These are phyloP conservation scores for Ctenoplectra terminalis DNA, from an alignment of 1,140 invertebrate species.

Conservation along the genomic window DNA sequence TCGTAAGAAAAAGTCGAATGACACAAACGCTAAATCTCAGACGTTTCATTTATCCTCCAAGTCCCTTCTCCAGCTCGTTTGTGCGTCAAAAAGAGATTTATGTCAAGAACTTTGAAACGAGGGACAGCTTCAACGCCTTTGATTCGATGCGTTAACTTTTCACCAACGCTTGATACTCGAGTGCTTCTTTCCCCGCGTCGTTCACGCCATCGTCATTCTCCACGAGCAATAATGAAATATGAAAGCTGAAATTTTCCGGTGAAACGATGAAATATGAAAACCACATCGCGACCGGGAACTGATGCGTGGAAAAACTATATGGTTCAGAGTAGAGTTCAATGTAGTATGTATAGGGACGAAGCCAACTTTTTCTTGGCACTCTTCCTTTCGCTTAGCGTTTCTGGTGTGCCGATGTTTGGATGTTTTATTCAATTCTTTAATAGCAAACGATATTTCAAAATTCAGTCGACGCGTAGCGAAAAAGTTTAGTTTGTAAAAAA, in stretches of 20 bases:
- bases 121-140: neutral
- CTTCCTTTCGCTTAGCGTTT: neutral
- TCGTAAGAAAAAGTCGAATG: neutral
- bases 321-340: neutral
- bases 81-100: slow-evolving; percentile 17
- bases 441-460: no score
- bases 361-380: neutral
- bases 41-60: neutral
- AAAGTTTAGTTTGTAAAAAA: no score
- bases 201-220: neutral
- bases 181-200: neutral
- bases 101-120: neutral
- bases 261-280: neutral
- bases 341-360: neutral
- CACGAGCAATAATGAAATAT: neutral
- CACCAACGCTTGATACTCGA: neutral
- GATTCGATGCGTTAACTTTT: neutral
- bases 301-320: neutral
- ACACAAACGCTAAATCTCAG: neutral
- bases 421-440: no score
- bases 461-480: no score
- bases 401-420: no score
- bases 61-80: slow-evolving; percentile 1
- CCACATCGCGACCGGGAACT: neutral
- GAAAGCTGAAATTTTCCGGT: neutral